These are phyloP conservation scores for Astreopora myriophthalma DNA, from an alignment of 64 coral and sea anemone genomes.

Conservation along the genomic window DNA sequence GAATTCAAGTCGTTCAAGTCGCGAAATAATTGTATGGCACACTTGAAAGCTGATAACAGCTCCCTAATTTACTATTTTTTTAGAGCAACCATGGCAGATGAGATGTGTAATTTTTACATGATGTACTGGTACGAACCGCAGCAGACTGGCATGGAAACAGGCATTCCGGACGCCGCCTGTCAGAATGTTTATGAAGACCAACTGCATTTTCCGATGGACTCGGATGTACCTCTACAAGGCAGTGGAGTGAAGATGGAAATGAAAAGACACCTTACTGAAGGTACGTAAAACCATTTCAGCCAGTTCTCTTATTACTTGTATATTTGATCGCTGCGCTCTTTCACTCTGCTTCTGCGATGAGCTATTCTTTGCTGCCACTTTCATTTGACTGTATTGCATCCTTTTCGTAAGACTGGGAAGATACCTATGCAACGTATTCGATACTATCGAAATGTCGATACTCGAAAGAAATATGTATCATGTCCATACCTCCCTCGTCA, in stretches of 20 bases:
- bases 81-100: conserved; percentile 92
- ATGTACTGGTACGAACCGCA: conserved; percentile 90
- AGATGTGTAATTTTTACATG: conserved; percentile 99
- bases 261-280: conserved; percentile 72
- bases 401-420: not conserved
- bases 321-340: not conserved
- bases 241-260: conserved; percentile 87
- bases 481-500: no score
- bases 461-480: no score
- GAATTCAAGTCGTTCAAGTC: no score
- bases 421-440: no score
- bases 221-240: conserved; percentile 71
- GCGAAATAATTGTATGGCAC: no score
- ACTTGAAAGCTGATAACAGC: no score
- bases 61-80: not conserved
- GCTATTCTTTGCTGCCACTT: conserved; percentile 13
- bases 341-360: not conserved
- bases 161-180: conserved; percentile 28
- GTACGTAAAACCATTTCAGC: not conserved
- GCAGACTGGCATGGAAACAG: not conserved
- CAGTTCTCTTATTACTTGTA: not conserved
- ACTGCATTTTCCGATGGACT: conserved; percentile 59
- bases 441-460: no score
- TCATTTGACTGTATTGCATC: not conserved
- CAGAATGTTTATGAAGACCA: not conserved